These are phyloP conservation scores for Caracal caracal DNA, from an alignment of 2,113 vertebrate genomes.

Conservation along the genomic window DNA sequence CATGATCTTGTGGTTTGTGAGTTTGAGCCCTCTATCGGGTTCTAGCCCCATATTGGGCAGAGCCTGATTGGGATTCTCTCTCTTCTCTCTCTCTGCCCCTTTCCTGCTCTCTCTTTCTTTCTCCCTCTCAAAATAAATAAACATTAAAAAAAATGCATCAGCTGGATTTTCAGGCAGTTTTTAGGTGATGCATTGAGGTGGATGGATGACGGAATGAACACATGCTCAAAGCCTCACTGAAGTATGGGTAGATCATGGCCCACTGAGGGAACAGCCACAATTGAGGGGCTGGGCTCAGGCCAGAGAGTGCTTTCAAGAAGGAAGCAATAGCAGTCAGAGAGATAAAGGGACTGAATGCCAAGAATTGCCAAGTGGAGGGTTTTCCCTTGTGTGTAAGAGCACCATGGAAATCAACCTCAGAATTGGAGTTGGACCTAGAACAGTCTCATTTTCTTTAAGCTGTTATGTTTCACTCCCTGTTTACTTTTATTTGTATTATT, in stretches of 20 bases:
- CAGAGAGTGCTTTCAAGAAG: not conserved
- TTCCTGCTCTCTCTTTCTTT: too few relatives aligned
- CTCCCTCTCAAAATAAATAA: too few relatives aligned
- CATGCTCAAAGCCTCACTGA: not conserved
- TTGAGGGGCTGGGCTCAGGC: not conserved
- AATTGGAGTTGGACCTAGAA: not conserved
- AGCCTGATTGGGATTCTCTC: too few relatives aligned
- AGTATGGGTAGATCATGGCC: not conserved
- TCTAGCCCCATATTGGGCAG: too few relatives aligned
- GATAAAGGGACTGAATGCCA: not conserved
- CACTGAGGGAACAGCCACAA: not conserved
- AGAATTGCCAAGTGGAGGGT: not conserved
- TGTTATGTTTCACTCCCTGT: not conserved
- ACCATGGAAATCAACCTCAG: not conserved
- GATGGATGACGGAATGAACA: not conserved
- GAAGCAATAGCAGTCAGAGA: not conserved
- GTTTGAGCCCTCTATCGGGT: too few relatives aligned
- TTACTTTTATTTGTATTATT: slow-evolving; percentile 11
- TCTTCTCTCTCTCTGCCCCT: too few relatives aligned
- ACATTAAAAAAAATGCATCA: too few relatives aligned
- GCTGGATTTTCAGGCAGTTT: not conserved
- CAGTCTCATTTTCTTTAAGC: slow-evolving; percentile 17
- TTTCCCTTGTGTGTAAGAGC: not conserved
- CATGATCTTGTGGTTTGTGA: too few relatives aligned
- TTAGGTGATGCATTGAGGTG: not conserved